Evolutionary conservation across 2,888 invertebrate species (phyloP), one percentile per base, ranked within the genome.

Genomic region (Cheiracanthium punctorium): DNA sequence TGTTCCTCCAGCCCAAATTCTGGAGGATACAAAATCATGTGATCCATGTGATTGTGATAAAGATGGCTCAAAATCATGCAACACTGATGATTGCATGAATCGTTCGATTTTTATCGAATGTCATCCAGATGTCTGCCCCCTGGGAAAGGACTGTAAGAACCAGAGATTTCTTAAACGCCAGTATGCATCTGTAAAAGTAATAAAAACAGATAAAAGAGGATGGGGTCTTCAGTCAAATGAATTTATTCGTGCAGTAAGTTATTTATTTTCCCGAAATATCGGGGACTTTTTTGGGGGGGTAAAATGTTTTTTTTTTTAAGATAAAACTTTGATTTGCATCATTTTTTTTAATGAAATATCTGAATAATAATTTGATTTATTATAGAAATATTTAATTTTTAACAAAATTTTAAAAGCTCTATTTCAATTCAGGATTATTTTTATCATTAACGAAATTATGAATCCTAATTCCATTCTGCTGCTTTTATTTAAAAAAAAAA

Each of bases 61-160:
- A 0, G 92, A 93, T 1, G 93, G 94, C 72, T 93, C 93, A 0
- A 94, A 94, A 90, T 96, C 97, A 0, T 98, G 98, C 91, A 96
- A 96, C 0, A 94, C 95, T 0, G 95, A 96, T 90, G 95, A 95
- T 89, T 98, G 98, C 90, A 93, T 98, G 0, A 98, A 98, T 92
- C 94, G 95, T 89, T 94, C 97, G 93, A 92, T 98, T 43, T 93
- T 96, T 91, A 95, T 96, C 1, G 98, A 98, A 92, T 98, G 98
- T 91, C 95, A 96, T 89, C 95, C 96, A 0, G 93, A 93, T 48
- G 93, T 95, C 0, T 98, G 98, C 90, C 94, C 95, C 0, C 96
- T 96, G 0, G 95, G 95, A 0, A 94, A 94, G 0, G n/a, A 94
- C 24, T 98, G 98, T 91, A 93, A 94, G 89, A 98, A 98, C 92